Base-by-base conservation (phyloP, 2,888 invertebrate genomes). In the Archips crataeganus region DNA sequence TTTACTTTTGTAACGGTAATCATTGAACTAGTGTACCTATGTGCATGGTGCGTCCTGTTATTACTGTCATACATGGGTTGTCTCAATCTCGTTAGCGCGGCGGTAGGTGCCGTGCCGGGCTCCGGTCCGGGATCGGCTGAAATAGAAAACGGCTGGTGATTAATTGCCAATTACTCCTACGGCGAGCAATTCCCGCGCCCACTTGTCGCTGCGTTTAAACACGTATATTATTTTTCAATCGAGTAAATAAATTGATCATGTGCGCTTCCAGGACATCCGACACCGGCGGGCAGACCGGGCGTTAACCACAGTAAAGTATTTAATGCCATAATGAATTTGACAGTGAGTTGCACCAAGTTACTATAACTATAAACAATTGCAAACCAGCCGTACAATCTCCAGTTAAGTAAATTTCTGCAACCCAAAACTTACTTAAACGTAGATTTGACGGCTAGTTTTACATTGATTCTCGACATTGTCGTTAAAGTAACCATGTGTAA, bases 81-180 rank as follows among this genome's bases (percentile, higher is more conserved):
- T 85, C 87, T 86, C 85, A 84, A 88, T 87, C 88, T 90, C 85
- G 89, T 90, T 90, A 90, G 82, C 83, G 76, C 83, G 76, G 76
- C 83, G 76, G 76, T 80, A 74, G 77, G 77, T 65, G 63, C 76
- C 75, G 72, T 77, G 75, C 77, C 78, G 77, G 77, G 34, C 67
- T 71, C 65, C 70, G 80, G 77, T 76, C 79, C 80, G 79, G 82
- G 81, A 86, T 80, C 84, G 81, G 84, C 86, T 92, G 90, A 93
- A 94, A 94, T 93, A 93, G 93, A 93, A 93, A 94, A 93, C 93
- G 90, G 83, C 87, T 86, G 88, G 87, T 93, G 93, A 94, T 93
- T 94, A 93, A 94, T 94, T 94, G 93, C 84, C 94, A 94, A 94
- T 94, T 93, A 94, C 92, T 90, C 84, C 87, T 84, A 86, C 89